phyloP scores from a whole-genome alignment of 2,888 invertebrate genomes.

The Sminthurides aquaticus region DNA sequence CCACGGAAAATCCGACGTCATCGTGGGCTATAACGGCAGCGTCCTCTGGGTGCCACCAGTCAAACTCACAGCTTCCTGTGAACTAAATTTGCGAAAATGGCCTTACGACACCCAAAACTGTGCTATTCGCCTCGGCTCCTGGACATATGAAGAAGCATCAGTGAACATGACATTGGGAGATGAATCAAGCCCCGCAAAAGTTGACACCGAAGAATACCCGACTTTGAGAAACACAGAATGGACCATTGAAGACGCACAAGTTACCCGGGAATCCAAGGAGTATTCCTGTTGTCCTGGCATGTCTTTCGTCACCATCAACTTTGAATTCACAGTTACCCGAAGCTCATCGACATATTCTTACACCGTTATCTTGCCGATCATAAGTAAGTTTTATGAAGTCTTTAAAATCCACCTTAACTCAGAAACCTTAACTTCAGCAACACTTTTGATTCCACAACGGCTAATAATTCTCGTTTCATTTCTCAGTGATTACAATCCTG shows the following conservation, averaged over 20 bases:
- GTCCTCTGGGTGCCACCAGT: conserved; percentile 62
- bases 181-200: background rate
- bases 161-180: conserved; percentile 15
- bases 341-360: conserved; percentile 3
- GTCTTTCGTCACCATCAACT: conserved; percentile 3
- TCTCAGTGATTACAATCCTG: conserved; percentile 11
- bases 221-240: conserved; percentile 11
- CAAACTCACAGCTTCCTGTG: conserved; percentile 59
- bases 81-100: conserved; percentile 63
- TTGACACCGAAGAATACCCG: background rate
- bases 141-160: conserved; percentile 55
- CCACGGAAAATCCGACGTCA: conserved; percentile 10
- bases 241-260: background rate
- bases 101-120: conserved; percentile 65
- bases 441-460: too few species aligned
- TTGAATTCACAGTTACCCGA: background rate
- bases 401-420: background rate
- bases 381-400: conserved; percentile 3
- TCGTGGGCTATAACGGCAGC: conserved; percentile 46
- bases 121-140: conserved; percentile 62
- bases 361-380: background rate
- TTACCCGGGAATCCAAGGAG: conserved; percentile 7
- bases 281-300: conserved; percentile 10
- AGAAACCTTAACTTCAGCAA: background rate
- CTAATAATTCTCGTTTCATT: too few species aligned